Base-by-base conservation (phyloP, 1,140 invertebrate species). In the Drosophila sechellia region DNA sequence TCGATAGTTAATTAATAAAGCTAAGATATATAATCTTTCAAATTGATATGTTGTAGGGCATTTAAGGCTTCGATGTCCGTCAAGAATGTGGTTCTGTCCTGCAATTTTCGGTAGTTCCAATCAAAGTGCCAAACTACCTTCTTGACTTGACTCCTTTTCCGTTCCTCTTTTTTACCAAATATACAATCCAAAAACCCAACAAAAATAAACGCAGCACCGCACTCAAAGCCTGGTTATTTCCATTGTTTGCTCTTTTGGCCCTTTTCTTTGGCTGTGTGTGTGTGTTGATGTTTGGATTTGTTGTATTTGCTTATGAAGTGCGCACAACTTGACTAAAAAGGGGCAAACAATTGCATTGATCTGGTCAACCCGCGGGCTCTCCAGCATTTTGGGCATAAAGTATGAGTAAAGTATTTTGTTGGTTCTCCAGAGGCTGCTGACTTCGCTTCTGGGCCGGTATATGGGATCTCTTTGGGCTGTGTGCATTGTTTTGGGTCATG, bases 281-380 rank as follows among this genome's bases (percentile, higher is more conserved):
- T 78, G 64, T 71, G 87, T 87, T 87, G 83, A 13, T 78, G 64
- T 71, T 64, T 64, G 77, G 37, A 60, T 73, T 77, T 81, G 77
- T 87, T 89, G 76, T 87, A 83, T 86, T 87, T 89, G 84, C 84
- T 87, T 87, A 87, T 87, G 84, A 87, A 87, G 84, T 87, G 84
- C 84, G 84, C 84, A 78, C 75, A 87, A 87, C 85, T 87, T 87
- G 84, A 89, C 84, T 87, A 87, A 87, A 76, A 87, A 87, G 84
- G 84, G 84, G 84, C 84, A 87, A 89, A 87, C 84, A 87, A 87
- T 87, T 87, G 84, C 84, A 86, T 86, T 86, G 83, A 86, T 86
- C 83, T 73, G 69, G 83, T 77, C 75, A 77, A 73, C 69, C 37
- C 50, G 48, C 48, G 68, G 71, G 61, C 74, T 68, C 45, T 68